Conservation (phyloP, 2,888 invertebrate species). For the Clanis bilineata region DNA sequence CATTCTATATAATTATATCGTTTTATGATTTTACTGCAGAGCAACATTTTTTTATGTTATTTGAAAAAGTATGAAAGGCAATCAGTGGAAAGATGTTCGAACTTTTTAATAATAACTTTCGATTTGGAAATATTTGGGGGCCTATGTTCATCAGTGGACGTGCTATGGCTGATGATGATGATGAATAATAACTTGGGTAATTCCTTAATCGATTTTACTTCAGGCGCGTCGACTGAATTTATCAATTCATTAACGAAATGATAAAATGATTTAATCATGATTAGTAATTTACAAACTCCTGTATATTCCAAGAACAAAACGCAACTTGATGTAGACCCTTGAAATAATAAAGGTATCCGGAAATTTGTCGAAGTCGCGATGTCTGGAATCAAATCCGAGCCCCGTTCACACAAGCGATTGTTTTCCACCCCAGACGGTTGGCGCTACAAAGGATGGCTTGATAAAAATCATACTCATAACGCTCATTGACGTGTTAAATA, state of each 20-base stretch:
- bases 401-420: slow-evolving; percentile 57
- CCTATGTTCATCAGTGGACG: too few relatives aligned
- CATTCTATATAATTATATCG: too few relatives aligned
- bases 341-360: slow-evolving; percentile 69
- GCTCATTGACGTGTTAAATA: slow-evolving; percentile 18
- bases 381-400: slow-evolving; percentile 48
- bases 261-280: too few relatives aligned
- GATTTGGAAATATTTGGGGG: too few relatives aligned
- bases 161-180: too few relatives aligned
- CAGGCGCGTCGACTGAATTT: neutral
- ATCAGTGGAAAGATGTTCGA: too few relatives aligned
- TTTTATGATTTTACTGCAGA: too few relatives aligned
- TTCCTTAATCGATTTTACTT: too few relatives aligned
- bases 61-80: too few relatives aligned
- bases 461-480: slow-evolving; percentile 60
- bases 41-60: too few relatives aligned
- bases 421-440: slow-evolving; percentile 62
- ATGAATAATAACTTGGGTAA: too few relatives aligned
- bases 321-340: slow-evolving; percentile 64
- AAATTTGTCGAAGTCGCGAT: slow-evolving; percentile 54
- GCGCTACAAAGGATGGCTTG: slow-evolving; percentile 62
- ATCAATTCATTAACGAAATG: neutral
- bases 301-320: slow-evolving; percentile 57
- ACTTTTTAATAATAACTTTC: too few relatives aligned
- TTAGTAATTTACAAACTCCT: slow-evolving; percentile 45